Base-by-base conservation (phyloP, 2,888 invertebrate species). In the Serripes groenlandicus region DNA sequence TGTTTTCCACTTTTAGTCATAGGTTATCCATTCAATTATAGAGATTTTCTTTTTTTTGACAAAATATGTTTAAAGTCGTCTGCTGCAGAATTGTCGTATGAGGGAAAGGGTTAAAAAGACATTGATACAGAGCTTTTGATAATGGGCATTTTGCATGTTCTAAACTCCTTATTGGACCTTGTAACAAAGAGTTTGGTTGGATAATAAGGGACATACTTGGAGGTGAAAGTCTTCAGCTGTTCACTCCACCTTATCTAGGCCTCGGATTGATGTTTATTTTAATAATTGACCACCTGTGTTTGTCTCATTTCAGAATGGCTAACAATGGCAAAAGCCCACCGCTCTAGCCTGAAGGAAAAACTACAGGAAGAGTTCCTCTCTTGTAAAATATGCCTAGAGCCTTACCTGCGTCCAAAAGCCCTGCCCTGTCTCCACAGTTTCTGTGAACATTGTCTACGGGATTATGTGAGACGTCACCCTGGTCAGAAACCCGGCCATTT, bases 361-460 rank as follows among this genome's bases (percentile, higher is more conserved):
- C 86, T 93, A 64, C 92, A 92, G 85, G 93, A 93, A 86, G 93
- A 93, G 78, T 92, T 93, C 81, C 84, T 93, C 54, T 92, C 91
- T 42, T 93, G 93, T 81, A 93, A 93, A 75, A 93, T 93, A 72
- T 93, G 93, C 76, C 87, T 93, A 54, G 93, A 93, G 80, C 91
- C 91, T 5, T 89, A 90, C 72, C 83, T 83, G 15, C 88, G 90
- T 52, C 93, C 93, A 26, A 93, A 93, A 80, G 93, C 92, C 18
- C 80, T 93, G 52, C 93, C 93, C 11, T 93, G 93, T 77, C 88
- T 93, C 11, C 93, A 93, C 79, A 84, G 84, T 49, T 84, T 84
- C 72, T 84, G 84, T 69, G 58, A 80, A 68, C 80, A 84, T 71
- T 84, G 84, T 72, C 71, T 84, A 49, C 88, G 88, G 76, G 92